Evolutionary conservation across 1,140 invertebrate species (phyloP), one percentile per base, ranked within the genome.

Genomic region (Bursaphelenchus mucronatus): DNA sequence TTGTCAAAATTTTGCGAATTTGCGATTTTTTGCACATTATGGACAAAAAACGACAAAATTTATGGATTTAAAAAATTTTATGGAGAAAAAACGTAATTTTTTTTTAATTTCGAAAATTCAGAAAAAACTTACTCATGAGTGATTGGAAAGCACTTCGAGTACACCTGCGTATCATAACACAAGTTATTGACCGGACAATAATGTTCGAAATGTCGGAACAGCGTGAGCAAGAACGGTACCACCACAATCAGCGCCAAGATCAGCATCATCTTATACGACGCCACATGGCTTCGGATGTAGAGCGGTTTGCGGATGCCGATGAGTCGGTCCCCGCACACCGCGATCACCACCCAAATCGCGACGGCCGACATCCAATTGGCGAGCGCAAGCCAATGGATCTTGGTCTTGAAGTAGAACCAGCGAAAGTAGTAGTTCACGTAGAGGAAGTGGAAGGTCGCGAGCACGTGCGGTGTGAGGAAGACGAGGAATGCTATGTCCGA

Each of bases 281-380:
- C 58, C 49, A 74, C 64, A 30, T 76, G 63, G 47, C 64, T 58
- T 56, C 77, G 56, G 3, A 70, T 68, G 17, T 78, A 79, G 0
- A 78, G 62, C 0, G 76, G 76, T 47, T 71, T 65, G 30, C 68
- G 56, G 45, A 78, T 78, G 3, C 76, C 76, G 45, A 78, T 68
- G 13, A 78, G 59, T 15, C 76, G 75, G 50, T 78, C 76, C 2
- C 75, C 58, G 41, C 78, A 80, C 30, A 78, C 76, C 7, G 78
- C 78, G 21, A 78, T 78, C 5, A 78, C 76, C 63, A 73, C 69
- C 78, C 78, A 78, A 54, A 81, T 78, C 13, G 76, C 76, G 19
- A 81, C 75, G 7, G 75, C 79, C 13, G 76, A 78, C n/a, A 69
- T 72, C 77, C 76, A 78, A 51, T 78, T 78, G 19, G 78, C 75